Conservation (phyloP, 1,140 invertebrate genomes). For the Cherax destructor region DNA sequence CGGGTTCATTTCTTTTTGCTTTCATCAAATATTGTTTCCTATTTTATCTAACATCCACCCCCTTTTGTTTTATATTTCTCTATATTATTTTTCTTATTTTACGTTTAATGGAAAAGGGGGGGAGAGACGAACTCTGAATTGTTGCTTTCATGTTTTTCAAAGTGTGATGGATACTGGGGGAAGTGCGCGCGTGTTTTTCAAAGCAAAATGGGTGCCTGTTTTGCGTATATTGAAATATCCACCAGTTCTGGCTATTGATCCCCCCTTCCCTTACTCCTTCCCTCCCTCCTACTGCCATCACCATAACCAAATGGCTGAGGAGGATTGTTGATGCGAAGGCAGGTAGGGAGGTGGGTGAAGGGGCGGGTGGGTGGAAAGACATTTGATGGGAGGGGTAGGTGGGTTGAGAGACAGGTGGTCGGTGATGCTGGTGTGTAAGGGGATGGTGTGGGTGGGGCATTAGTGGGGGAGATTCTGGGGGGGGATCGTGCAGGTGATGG, state of each 20-base stretch:
- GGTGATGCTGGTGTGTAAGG: neutral
- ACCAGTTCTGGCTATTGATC: constrained; percentile 36
- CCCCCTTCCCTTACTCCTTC: neutral
- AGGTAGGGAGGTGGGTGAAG: neutral
- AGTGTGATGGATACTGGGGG: constrained; percentile 65
- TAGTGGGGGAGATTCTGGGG: too few relatives aligned
- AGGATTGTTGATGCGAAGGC: too few relatives aligned
- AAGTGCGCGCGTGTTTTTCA: constrained; percentile 37
- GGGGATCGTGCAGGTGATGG: too few relatives aligned
- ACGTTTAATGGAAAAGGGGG: constrained; percentile 68
- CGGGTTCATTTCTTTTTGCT: constrained; percentile 65
- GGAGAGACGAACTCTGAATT: constrained; percentile 61
- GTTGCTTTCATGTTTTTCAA: constrained; percentile 68
- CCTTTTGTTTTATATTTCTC: constrained; percentile 69
- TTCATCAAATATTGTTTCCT: constrained; percentile 69
- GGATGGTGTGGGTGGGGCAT: too few relatives aligned
- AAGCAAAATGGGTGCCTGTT: constrained; percentile 56
- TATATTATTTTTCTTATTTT: constrained; percentile 69
- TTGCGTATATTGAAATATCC: constrained; percentile 52
- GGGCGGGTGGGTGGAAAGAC: neutral
- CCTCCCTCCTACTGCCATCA: too few relatives aligned
- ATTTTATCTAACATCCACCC: constrained; percentile 66
- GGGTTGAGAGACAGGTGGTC: neutral
- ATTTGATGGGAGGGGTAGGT: neutral
- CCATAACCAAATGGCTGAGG: too few relatives aligned